Evolutionary conservation across 1,140 invertebrate genomes (phyloP), one percentile per base, ranked within the genome.

Genomic region (Drosophila erecta): DNA sequence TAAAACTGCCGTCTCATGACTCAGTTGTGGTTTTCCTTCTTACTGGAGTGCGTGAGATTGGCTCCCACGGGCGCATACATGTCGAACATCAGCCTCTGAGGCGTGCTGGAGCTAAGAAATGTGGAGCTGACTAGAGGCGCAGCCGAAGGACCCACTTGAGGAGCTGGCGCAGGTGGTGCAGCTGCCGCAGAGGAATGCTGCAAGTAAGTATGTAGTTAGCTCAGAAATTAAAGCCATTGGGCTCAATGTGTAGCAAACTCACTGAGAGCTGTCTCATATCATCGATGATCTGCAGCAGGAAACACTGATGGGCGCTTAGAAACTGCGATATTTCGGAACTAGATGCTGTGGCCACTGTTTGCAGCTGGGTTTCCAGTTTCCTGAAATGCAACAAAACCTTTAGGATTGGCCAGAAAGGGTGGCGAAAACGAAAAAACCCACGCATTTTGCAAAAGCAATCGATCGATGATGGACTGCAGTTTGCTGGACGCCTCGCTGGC

Each of bases 221-320:
- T 14, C 20, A 8, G 7, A 1, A 0, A 0, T 7, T 2, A 1
- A 30, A 4, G 3, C 22, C 22, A 24, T 24, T 1, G 22, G 35
- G 1, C 8, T 1, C 4, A 17, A 7, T 15, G 2, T 27, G 4
- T 2, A 3, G 1, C 8, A 10, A 37, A 12, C 43, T n/a, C 53
- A 92, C 90, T 72, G 90, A 86, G 40, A 92, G 67, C 46, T 90
- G 86, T 6, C 90, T 73, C 90, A 92, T 92, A 61, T 92, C 90
- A 54, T 83, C 86, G 8, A 92, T 92, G 17, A 91, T 92, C 37
- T 90, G 79, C 51, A 90, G 51, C 20, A 92, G 43, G 35, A 92
- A 92, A 10, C 60, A 54, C 30, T 92, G 90, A 75, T 92, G 90
- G 11, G 81, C 76, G 37, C 78, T 90, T 1, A 92, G 56, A 37